Conservation (phyloP, 1,140 invertebrate genomes). For the Probaryconus sp. region DNA sequence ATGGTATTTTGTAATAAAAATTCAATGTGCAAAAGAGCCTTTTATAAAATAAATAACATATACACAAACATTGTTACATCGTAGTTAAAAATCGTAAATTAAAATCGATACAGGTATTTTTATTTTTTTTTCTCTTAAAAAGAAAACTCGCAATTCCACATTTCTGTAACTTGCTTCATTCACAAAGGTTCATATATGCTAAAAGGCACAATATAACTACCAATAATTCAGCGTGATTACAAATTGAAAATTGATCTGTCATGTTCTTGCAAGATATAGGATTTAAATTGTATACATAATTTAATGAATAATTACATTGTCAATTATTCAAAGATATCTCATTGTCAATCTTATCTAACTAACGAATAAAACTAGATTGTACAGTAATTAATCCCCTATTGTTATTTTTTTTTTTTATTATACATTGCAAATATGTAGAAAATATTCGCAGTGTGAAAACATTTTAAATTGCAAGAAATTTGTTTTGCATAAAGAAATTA, state of each 20-base stretch:
- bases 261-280: too few relatives aligned
- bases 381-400: too few relatives aligned
- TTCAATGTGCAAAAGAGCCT: constrained; percentile 67
- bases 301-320: constrained; percentile 1
- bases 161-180: constrained; percentile 73
- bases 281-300: too few relatives aligned
- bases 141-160: constrained; percentile 72
- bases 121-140: constrained; percentile 61
- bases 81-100: constrained; percentile 71
- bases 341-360: too few relatives aligned
- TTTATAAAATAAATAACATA: constrained; percentile 76
- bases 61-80: constrained; percentile 73
- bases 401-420: too few relatives aligned
- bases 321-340: too few relatives aligned
- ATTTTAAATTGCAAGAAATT: too few relatives aligned
- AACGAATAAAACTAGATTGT: too few relatives aligned
- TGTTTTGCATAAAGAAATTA: too few relatives aligned
- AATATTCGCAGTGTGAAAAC: too few relatives aligned
- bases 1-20: neutral
- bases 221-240: constrained; percentile 76
- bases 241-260: constrained; percentile 38
- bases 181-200: constrained; percentile 73
- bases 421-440: too few relatives aligned
- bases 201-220: constrained; percentile 78
- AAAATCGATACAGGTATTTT: constrained; percentile 69